Conservation (phyloP, 2,888 invertebrate genomes). For the Lymantria monacha region DNA sequence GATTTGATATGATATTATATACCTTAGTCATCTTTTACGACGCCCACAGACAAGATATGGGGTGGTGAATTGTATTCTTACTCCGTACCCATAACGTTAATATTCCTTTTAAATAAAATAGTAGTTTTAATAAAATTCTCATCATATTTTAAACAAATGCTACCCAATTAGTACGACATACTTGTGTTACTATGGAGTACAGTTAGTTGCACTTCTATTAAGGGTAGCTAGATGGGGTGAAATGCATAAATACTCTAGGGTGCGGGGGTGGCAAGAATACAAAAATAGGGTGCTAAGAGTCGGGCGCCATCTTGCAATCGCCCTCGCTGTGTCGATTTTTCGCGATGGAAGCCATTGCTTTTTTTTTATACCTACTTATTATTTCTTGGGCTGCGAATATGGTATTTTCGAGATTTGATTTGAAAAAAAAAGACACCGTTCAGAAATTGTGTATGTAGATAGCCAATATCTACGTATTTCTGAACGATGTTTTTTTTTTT, state of each 20-base stretch:
- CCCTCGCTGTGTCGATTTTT: constrained; percentile 54
- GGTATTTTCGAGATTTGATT: no score
- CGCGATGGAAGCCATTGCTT: constrained; percentile 38
- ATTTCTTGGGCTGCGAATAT: constrained; percentile 19
- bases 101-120: no score
- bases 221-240: constrained; percentile 46
- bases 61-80: no score
- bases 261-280: constrained; percentile 64
- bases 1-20: no score
- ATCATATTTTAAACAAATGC: constrained; percentile 9
- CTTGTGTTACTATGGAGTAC: constrained; percentile 18
- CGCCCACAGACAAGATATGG: no score
- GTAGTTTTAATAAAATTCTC: no score
- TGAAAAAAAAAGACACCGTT: no score
- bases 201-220: constrained; percentile 52
- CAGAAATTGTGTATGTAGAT: no score
- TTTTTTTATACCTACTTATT: constrained; percentile 27
- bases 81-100: no score
- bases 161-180: constrained; percentile 33
- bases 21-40: no score
- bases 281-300: constrained; percentile 76
- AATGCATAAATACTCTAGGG: constrained; percentile 35
- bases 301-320: constrained; percentile 65
- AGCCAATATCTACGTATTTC: no score
- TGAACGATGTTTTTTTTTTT: no score